Evolutionary conservation across 2,888 invertebrate species (phyloP), one percentile per base, ranked within the genome.

Genomic region (Leucophenga montana): DNA sequence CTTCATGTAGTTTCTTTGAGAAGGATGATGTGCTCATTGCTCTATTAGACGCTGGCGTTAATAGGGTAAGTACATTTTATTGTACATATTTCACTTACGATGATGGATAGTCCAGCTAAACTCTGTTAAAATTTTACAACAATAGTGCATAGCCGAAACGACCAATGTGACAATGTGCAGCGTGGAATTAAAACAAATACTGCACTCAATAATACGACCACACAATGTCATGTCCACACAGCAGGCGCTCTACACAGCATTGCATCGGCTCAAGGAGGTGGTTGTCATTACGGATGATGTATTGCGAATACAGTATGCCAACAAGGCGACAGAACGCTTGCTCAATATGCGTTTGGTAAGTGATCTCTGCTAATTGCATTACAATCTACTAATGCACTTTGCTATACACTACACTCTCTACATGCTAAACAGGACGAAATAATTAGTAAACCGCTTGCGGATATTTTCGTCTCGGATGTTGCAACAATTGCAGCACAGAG

Each of bases 221-320:
- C 92, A 94, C 77, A 92, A 94, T 85, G 95, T 95, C 85, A 91
- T 96, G 72, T 92, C 94, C 57, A 94, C 96, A 70, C 89, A 89
- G 69, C 76, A 94, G 80, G 94, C 96, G 5, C 91, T 97, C 18
- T 94, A 95, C 77, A 92, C 94, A 27, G 96, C 97, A n/a, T 90
- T 95, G 67, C 96, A 97, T 88, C 93, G 94, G 85, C 94, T 95
- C 85, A 92, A 93, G 71, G 97, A 97, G 88, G 92, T 96, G 78
- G 93, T 97, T 18, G 94, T 97, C 78, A 92, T 98, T 77, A 96
- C 97, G 20, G 95, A 96, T 87, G 94, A 95, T 83, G 92, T 94
- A 82, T 94, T 95, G 85, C 92, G 93, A 88, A 93, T 97, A 87
- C 90, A 97, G 95, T 95, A 95, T 87, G 93, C 95, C 78, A 97